Percentiles rank a stretch among this genome's conserved stretches.
Evolutionary conservation across 2,113 vertebrate genomes (phyloP).

Genomic region (Macheiramphus alcinus): DNA sequence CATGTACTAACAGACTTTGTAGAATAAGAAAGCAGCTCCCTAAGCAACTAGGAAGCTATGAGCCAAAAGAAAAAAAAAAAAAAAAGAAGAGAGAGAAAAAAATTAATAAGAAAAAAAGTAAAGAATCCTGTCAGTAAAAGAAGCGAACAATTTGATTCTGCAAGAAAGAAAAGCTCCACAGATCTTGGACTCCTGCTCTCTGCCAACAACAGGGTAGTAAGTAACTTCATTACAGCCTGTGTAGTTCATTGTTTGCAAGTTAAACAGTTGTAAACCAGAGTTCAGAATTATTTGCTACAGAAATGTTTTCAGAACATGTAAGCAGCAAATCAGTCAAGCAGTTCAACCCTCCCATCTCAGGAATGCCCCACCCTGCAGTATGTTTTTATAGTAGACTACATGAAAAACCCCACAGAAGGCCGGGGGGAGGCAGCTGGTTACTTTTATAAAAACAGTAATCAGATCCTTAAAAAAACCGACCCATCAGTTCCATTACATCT

Average conservation of each 20-base stretch:
- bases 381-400: neutral
- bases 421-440: neutral
- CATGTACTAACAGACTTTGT: neutral
- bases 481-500: neutral
- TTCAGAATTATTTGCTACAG: neutral
- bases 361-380: fast-evolving
- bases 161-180: neutral
- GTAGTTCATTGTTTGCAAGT: neutral
- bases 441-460: neutral
- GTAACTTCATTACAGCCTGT: neutral
- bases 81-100: neutral
- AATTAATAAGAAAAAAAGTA: neutral
- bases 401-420: neutral
- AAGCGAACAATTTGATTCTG: neutral
- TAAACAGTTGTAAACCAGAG: neutral
- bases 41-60: neutral
- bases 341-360: neutral
- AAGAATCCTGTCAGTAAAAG: neutral
- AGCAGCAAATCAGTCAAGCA: neutral
- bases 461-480: neutral
- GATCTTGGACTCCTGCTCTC: neutral
- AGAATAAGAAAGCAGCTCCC: neutral
- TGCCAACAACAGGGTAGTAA: neutral
- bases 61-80: neutral
- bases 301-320: neutral